Evolutionary conservation across 2,888 invertebrate genomes (phyloP).

Genomic region (Clivina fossor): DNA sequence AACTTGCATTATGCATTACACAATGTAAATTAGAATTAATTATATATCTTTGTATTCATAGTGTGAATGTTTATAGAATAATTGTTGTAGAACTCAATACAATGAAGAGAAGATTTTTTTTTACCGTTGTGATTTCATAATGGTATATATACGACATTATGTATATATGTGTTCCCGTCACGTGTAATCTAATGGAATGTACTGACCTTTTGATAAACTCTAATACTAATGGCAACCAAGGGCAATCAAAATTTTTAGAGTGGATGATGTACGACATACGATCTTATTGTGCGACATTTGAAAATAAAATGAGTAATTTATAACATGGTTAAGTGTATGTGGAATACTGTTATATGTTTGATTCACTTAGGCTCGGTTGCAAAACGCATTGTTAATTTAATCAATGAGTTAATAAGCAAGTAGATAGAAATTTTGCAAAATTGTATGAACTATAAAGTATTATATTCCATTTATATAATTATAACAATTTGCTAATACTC

Average conservation of each 20-base stretch:
- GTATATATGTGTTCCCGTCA: not conserved
- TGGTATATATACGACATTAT: not conserved
- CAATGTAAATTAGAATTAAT: not conserved
- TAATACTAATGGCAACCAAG: not conserved
- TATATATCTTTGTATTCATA: not conserved
- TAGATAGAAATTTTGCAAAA: not conserved
- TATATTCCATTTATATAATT: not conserved
- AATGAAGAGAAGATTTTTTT: not conserved
- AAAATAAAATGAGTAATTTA: not conserved
- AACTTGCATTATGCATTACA: too few relatives aligned
- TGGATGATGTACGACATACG: not conserved
- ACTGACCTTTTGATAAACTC: not conserved
- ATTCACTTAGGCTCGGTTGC: not conserved
- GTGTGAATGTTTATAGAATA: not conserved
- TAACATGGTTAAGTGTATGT: not conserved
- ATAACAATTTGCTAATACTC: too few relatives aligned
- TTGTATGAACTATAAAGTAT: not conserved
- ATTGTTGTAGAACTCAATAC: not conserved
- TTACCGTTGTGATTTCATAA: not conserved
- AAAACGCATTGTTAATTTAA: too few relatives aligned
- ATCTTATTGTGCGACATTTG: not conserved
- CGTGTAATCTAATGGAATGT: not conserved
- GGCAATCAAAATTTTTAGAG: not conserved
- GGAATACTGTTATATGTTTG: not conserved
- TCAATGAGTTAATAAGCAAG: too few relatives aligned